Conservation (phyloP, 1,140 invertebrate genomes). For the Lasioglossum albipes region DNA sequence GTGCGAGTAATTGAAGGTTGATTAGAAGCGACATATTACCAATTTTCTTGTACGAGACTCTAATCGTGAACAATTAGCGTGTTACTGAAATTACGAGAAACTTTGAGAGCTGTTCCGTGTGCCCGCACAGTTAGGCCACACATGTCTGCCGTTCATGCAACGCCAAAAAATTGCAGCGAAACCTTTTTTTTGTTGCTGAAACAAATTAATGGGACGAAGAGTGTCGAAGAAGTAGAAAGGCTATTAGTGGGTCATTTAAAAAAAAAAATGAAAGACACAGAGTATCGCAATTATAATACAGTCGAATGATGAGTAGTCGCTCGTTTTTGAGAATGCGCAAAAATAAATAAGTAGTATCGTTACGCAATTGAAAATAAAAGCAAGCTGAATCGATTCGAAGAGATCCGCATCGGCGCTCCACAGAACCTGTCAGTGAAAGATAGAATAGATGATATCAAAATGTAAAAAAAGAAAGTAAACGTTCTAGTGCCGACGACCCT, state of each 20-base stretch:
- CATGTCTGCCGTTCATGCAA: slow-evolving; percentile 78
- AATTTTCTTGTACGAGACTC: no score
- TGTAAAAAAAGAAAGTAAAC: background rate
- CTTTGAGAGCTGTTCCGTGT: slow-evolving; percentile 78
- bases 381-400: slow-evolving; percentile 74
- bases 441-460: slow-evolving; percentile 59
- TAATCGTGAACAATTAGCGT: background rate
- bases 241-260: slow-evolving; percentile 66
- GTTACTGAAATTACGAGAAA: background rate
- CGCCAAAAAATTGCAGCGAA: slow-evolving; percentile 78
- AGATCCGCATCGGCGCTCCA: slow-evolving; percentile 74
- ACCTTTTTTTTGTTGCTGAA: slow-evolving; percentile 73
- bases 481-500: slow-evolving; percentile 52
- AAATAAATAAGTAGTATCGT: slow-evolving; percentile 56
- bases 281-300: slow-evolving; percentile 51
- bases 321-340: slow-evolving; percentile 32
- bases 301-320: slow-evolving; percentile 37
- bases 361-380: slow-evolving; percentile 70
- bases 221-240: slow-evolving; percentile 66
- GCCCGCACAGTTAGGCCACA: slow-evolving; percentile 71
- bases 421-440: slow-evolving; percentile 75
- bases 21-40: no score
- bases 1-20: no score
- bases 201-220: slow-evolving; percentile 72
- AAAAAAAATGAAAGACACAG: slow-evolving; percentile 43